A percentile compares a stretch with the other conserved stretches of the same genome.
Evolutionary conservation across 2,113 vertebrate species (phyloP).

Genomic region (Rhinoderma darwinii): DNA sequence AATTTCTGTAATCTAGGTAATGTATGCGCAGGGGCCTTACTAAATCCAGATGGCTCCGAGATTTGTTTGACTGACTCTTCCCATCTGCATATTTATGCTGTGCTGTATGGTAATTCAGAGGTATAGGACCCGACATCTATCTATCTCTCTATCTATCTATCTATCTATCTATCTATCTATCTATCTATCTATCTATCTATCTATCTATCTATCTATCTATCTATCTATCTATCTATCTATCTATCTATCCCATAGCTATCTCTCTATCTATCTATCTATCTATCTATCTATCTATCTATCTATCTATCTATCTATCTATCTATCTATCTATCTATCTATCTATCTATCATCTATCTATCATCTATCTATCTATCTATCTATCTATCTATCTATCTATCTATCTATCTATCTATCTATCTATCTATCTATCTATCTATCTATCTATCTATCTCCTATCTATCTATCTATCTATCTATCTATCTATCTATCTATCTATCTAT

Average conservation of each 20-base stretch:
- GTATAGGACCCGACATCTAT: no score
- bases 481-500: no score
- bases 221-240: no score
- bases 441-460: no score
- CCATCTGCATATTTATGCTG: not conserved
- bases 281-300: not conserved
- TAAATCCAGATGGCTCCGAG: not conserved
- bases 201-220: no score
- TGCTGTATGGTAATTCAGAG: not conserved
- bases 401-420: no score
- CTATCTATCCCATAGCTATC: not conserved
- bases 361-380: slow-evolving; percentile 1
- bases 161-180: no score
- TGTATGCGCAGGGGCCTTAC: not conserved
- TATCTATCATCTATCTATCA: not conserved
- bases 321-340: not conserved
- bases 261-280: not conserved
- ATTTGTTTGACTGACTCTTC: not conserved
- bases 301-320: not conserved
- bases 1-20: not conserved
- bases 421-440: no score
- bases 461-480: no score
- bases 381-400: not conserved
- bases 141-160: no score
- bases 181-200: no score